Conservation (phyloP, 2,888 invertebrate species). For the Rugalucina vietnamica region DNA sequence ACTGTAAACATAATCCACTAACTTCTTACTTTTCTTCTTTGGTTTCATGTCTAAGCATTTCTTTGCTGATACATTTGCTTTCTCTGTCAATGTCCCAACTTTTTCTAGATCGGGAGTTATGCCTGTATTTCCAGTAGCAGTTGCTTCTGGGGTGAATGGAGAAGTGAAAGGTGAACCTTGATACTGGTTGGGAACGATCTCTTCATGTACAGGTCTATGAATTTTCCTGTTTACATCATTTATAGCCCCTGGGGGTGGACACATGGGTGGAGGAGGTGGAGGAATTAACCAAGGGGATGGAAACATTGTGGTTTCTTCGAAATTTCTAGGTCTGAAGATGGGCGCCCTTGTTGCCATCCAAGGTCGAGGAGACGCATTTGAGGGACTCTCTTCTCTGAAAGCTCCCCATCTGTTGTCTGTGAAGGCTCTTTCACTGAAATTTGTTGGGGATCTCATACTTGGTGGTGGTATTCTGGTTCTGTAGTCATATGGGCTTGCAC, state of each 20-base stretch:
- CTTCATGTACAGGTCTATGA: not conserved
- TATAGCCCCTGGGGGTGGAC: too few relatives aligned
- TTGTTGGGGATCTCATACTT: not conserved
- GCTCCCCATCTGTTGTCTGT: not conserved
- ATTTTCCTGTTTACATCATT: not conserved
- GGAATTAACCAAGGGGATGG: not conserved
- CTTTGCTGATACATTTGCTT: not conserved
- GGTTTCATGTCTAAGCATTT: not conserved
- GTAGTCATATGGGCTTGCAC: not conserved
- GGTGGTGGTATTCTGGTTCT: not conserved
- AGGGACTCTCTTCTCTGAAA: not conserved
- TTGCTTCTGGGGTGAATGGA: not conserved
- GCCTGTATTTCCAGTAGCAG: not conserved
- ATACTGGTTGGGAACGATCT: not conserved
- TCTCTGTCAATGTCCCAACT: not conserved
- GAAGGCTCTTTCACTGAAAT: not conserved
- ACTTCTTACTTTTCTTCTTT: not conserved
- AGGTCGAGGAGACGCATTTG: not conserved
- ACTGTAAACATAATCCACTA: slow-evolving; percentile 44
- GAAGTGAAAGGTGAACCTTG: not conserved
- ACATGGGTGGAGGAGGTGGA: not conserved
- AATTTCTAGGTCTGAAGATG: not conserved
- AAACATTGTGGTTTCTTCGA: not conserved
- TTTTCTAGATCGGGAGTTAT: not conserved
- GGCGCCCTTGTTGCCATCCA: not conserved